These are phyloP conservation scores for Thyatira batis DNA, from an alignment of 2,888 invertebrate genomes.

Conservation along the genomic window DNA sequence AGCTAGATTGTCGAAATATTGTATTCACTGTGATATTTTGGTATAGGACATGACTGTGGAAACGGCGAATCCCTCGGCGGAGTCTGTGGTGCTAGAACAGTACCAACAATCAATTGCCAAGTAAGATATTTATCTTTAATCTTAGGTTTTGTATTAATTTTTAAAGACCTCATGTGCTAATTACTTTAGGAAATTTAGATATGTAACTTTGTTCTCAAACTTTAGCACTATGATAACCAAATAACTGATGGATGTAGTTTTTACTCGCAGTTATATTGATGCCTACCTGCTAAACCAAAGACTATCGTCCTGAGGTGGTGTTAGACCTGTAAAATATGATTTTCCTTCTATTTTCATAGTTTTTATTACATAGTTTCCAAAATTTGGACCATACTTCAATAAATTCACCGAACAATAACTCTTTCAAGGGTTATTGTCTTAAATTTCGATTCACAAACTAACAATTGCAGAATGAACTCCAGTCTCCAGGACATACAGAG, in stretches of 20 bases:
- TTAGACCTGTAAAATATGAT: not conserved
- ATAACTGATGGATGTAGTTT: too few relatives aligned
- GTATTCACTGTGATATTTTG: not conserved
- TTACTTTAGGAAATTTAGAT: too few relatives aligned
- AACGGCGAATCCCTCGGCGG: slow-evolving; percentile 77
- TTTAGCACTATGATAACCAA: too few relatives aligned
- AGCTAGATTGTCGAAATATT: not conserved
- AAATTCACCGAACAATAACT: not conserved
- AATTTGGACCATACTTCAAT: not conserved
- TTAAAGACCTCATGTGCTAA: too few relatives aligned
- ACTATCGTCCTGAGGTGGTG: too few relatives aligned
- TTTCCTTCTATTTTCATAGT: not conserved
- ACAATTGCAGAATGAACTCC: slow-evolving; percentile 90
- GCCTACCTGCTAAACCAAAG: too few relatives aligned
- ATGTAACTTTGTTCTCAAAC: too few relatives aligned
- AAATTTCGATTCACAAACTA: slow-evolving; percentile 3
- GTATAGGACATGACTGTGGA: slow-evolving; percentile 63
- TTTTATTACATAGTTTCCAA: not conserved
- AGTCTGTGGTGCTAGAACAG: slow-evolving; percentile 91
- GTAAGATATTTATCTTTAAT: slow-evolving; percentile 75
- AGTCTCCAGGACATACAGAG: slow-evolving; percentile 97
- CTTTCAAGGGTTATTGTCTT: not conserved
- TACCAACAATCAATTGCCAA: slow-evolving; percentile 91
- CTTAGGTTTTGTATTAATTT: not conserved
- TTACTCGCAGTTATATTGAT: too few relatives aligned